Percentiles rank a stretch among this genome's conserved stretches.
Evolutionary conservation across 2,113 vertebrate genomes (phyloP).

Genomic region (Oncorhynchus masou): DNA sequence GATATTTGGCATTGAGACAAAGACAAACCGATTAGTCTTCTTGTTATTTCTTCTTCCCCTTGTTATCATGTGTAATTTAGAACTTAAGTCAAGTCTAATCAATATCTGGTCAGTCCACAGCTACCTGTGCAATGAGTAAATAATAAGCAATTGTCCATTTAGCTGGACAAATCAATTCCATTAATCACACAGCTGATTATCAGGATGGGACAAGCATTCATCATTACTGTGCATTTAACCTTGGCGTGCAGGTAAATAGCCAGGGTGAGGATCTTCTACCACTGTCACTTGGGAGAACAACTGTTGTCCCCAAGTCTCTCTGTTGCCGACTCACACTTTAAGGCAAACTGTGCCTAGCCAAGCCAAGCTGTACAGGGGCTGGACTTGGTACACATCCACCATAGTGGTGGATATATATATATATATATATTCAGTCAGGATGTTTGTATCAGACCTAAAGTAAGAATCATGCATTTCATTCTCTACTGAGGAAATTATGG

Average conservation of each 20-base stretch:
- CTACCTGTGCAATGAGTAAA: conserved; percentile 20
- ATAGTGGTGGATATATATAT: too few relatives aligned
- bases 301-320: too few relatives aligned
- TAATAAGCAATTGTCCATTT: conserved; percentile 24
- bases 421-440: too few relatives aligned
- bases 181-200: conserved; percentile 47
- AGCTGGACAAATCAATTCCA: conserved; percentile 35
- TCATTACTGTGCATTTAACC: conserved; percentile 31
- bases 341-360: too few relatives aligned
- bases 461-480: too few relatives aligned
- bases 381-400: too few relatives aligned
- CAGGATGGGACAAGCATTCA: conserved; percentile 36
- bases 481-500: too few relatives aligned
- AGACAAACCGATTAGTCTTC: neutral
- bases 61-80: conserved; percentile 1
- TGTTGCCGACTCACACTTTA: too few relatives aligned
- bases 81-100: neutral
- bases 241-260: neutral
- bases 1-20: neutral
- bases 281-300: too few relatives aligned
- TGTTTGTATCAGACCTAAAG: too few relatives aligned
- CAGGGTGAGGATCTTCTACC: too few relatives aligned
- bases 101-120: neutral
- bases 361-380: too few relatives aligned
- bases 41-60: neutral